Evolutionary conservation across 2,113 vertebrate genomes (phyloP), one percentile per base, ranked within the genome.

Genomic region (Solea solea): DNA sequence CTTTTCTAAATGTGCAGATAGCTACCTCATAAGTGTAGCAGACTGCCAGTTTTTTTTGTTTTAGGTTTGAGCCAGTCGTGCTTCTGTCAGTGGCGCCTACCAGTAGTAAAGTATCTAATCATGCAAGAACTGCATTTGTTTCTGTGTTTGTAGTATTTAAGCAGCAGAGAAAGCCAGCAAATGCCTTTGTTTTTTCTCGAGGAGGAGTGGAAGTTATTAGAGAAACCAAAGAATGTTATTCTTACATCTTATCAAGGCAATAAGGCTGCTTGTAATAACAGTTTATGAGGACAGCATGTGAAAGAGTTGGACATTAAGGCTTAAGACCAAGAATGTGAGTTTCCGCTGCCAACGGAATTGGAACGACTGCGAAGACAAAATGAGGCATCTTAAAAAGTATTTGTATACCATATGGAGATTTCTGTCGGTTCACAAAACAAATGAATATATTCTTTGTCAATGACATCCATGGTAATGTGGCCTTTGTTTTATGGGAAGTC

Each of bases 171-270:
- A 58, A 57, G 48, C 16, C 56, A 16, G 64, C 63, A 72, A 80
- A 62, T 58, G 53, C 72, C 34, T 1, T 57, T 69, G 55, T 42
- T 64, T 64, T 11, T 45, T n/a, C 13, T 67, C 46, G 6, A 71
- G 3, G 42, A 77, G 12, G 49, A 72, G 63, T 28, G 42, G 42
- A 54, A 16, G 4, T 65, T 57, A 65, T 69, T 77, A 56, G 8
- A 34, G 46, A 54, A 58, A 68, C 39, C 11, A 9, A 50, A 52
- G 51, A 64, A 52, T 48, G 21, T 88, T 76, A 69, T 66, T 80
- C 65, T 75, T 80, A 13, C 58, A 39, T 64, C 57, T 67, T 78
- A 82, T 82, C 78, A 82, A 78, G 77, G 78, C 73, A 73, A 41
- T 21, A 42, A 83, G 74, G 74, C 78, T 1, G 56, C 52, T 76